Conservation (phyloP, 2,797 vertebrate species). For the Molossus alvarezi region DNA sequence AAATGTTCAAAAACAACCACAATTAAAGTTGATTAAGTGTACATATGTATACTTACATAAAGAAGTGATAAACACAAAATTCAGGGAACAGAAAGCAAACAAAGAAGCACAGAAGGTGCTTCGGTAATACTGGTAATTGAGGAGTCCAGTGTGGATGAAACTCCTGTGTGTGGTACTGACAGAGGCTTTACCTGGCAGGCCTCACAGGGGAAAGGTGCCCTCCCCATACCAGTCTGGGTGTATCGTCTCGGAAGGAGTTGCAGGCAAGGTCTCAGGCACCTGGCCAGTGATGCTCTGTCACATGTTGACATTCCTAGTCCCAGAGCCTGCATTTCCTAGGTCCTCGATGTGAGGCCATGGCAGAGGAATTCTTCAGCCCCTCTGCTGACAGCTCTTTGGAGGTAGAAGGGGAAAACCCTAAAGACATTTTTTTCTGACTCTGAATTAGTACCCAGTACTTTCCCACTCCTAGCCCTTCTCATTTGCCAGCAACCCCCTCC, state of each 20-base stretch:
- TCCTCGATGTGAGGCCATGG: not conserved
- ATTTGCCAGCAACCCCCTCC: not conserved
- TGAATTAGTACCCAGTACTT: not conserved
- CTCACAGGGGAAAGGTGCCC: not conserved
- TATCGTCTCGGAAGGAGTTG: not conserved
- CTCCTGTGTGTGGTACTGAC: not conserved
- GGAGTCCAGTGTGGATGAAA: not conserved
- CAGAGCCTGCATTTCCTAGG: not conserved
- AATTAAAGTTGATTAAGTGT: not conserved
- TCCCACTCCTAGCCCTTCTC: not conserved
- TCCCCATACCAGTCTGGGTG: not conserved
- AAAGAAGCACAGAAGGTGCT: not conserved
- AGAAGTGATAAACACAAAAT: not conserved
- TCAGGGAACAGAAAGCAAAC: not conserved
- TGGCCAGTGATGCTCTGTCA: too few species aligned
- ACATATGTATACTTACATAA: not conserved
- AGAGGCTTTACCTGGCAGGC: not conserved
- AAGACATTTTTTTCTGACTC: not conserved
- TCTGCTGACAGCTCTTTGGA: not conserved
- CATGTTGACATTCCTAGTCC: not conserved
- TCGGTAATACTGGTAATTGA: not conserved
- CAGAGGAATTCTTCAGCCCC: not conserved
- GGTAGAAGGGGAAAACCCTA: not conserved
- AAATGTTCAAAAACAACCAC: conserved; percentile 20
- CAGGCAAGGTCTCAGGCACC: not conserved